Evolutionary conservation across 2,113 vertebrate genomes (phyloP).

Genomic region (Boulengeromyrus knoepffleri): DNA sequence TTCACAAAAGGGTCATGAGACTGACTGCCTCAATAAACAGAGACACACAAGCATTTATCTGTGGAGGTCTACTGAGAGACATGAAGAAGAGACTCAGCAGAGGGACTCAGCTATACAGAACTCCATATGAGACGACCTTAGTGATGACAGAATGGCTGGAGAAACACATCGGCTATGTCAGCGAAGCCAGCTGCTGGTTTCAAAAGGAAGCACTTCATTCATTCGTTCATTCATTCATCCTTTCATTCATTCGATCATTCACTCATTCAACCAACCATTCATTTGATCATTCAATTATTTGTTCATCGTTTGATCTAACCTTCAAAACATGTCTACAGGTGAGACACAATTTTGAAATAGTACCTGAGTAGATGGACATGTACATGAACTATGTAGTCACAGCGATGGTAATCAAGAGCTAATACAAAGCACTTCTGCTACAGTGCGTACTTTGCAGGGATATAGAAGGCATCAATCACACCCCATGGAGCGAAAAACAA

Average conservation of each 20-base stretch:
- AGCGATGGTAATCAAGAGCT: background rate
- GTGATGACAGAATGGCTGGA: background rate
- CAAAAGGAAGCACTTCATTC: background rate
- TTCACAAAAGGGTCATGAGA: background rate
- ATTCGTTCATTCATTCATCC: background rate
- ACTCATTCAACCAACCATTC: background rate
- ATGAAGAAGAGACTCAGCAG: background rate
- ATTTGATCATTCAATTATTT: background rate
- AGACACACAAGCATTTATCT: background rate
- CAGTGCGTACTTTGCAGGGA: background rate
- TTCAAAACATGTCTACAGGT: background rate
- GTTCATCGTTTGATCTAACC: background rate
- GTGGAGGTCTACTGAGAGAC: background rate
- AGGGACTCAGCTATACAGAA: background rate
- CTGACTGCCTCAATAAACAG: background rate
- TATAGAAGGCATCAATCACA: slow-evolving; percentile 16
- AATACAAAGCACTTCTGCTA: background rate
- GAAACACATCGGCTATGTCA: background rate
- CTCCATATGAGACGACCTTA: background rate
- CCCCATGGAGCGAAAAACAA: slow-evolving; percentile 22
- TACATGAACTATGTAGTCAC: background rate
- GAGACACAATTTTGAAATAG: background rate
- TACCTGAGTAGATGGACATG: background rate
- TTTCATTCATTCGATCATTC: background rate
- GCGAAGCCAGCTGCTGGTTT: background rate